Evolutionary conservation across 2,888 invertebrate genomes (phyloP).

Genomic region (Theristus sp.): DNA sequence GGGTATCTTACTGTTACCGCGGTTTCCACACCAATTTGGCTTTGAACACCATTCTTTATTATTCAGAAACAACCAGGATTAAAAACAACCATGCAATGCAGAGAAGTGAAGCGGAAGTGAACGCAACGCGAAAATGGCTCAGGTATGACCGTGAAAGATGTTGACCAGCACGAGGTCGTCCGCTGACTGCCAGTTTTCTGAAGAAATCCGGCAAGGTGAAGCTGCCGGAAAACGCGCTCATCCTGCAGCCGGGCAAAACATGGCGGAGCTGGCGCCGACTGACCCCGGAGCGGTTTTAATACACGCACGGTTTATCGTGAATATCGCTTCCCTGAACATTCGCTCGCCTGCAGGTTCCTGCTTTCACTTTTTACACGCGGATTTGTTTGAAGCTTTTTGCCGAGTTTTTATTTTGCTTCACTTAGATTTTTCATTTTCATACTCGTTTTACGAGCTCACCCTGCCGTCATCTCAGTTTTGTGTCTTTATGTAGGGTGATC

Average conservation of each 20-base stretch:
- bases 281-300: too few species aligned
- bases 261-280: constrained; percentile 89
- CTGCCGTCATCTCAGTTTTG: too few species aligned
- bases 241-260: constrained; percentile 80
- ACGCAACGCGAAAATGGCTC: too few species aligned
- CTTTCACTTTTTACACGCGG: not conserved
- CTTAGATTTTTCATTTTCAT: constrained; percentile 1
- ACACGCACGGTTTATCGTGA: constrained; percentile 79
- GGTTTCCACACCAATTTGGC: too few species aligned
- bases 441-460: not conserved
- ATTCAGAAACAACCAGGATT: too few species aligned
- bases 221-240: constrained; percentile 91
- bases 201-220: constrained; percentile 60
- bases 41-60: too few species aligned
- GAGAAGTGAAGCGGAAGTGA: too few species aligned
- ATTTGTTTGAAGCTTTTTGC: not conserved
- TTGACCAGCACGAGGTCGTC: constrained; percentile 91
- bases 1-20: too few species aligned
- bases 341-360: constrained; percentile 68
- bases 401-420: not conserved
- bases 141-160: constrained; percentile 64
- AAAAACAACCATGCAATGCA: too few species aligned
- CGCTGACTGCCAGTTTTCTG: constrained; percentile 82
- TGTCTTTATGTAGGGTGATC: too few species aligned
- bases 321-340: constrained; percentile 77